phyloP scores from a whole-genome alignment of 2,797 vertebrate species.

The Moxostoma hubbsi region DNA sequence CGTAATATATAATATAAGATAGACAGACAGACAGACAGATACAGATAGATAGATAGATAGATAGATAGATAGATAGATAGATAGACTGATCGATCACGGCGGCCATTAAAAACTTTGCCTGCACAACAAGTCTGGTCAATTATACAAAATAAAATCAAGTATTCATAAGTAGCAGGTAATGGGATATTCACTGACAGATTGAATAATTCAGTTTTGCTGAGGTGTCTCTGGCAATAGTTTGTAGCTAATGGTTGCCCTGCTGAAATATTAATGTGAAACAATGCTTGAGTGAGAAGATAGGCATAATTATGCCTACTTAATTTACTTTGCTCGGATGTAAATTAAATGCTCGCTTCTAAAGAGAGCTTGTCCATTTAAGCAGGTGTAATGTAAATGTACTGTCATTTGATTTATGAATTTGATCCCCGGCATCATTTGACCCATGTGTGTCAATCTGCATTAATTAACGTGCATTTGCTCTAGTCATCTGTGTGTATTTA shows the following conservation, averaged over 20 bases:
- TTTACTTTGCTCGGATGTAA: constrained; percentile 71
- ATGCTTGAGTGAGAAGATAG: constrained; percentile 79
- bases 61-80: not conserved
- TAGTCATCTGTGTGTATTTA: no score
- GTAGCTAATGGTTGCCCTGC: constrained; percentile 85
- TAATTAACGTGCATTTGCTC: no score
- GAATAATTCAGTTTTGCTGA: constrained; percentile 94
- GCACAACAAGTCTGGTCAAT: constrained; percentile 83
- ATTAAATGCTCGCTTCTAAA: constrained; percentile 68
- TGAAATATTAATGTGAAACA: constrained; percentile 87
- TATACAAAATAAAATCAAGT: constrained; percentile 97
- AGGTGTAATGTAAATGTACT: constrained; percentile 71
- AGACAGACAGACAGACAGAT: no score
- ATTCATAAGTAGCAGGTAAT: constrained; percentile 92
- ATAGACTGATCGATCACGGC: no score
- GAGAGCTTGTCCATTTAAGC: constrained; percentile 67
- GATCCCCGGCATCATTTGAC: constrained; percentile 70
- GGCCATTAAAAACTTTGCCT: constrained; percentile 68
- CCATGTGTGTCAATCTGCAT: constrained; percentile 9
- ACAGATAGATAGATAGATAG: no score
- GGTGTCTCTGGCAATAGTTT: constrained; percentile 84
- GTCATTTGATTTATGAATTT: constrained; percentile 87
- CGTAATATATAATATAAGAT: no score
- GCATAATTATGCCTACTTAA: constrained; percentile 79
- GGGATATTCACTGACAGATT: constrained; percentile 89